Conservation (phyloP, 2,113 vertebrate genomes). For the Seriola rivoliana region DNA sequence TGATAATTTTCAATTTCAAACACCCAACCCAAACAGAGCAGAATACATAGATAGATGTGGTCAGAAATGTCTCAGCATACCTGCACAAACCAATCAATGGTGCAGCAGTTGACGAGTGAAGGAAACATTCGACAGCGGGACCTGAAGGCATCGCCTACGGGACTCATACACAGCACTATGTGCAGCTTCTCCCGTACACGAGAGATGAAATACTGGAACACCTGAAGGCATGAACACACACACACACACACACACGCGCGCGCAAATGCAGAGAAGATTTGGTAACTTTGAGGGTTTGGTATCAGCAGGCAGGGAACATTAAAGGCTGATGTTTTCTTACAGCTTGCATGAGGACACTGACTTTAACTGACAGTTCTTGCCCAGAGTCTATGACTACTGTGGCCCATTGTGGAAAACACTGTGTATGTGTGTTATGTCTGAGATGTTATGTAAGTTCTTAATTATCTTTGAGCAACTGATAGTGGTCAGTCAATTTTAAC, state of each 20-base stretch:
- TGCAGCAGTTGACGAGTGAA: conserved; percentile 90
- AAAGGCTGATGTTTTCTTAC: conserved; percentile 29
- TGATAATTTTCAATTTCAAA: not conserved
- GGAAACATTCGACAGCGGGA: conserved; percentile 91
- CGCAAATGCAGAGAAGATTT: not conserved
- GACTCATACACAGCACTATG: conserved; percentile 90
- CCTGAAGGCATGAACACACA: conserved; percentile 64
- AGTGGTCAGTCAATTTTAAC: not conserved
- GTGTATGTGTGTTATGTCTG: not conserved
- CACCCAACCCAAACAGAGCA: not conserved
- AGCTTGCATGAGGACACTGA: not conserved
- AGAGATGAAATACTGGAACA: conserved; percentile 90
- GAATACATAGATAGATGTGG: not conserved
- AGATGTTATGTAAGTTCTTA: not conserved
- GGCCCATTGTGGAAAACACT: not conserved
- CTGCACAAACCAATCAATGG: conserved; percentile 92
- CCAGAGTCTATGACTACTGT: not conserved
- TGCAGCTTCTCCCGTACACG: conserved; percentile 89
- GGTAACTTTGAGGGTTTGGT: not conserved
- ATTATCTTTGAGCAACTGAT: not conserved
- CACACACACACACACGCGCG: not conserved
- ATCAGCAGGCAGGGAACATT: conserved; percentile 21
- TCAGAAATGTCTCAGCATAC: conserved; percentile 63
- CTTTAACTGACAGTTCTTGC: conserved; percentile 3
- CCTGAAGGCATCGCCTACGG: conserved; percentile 88